Conservation (phyloP, 1,140 invertebrate species). For the Ctenoplectra terminalis region DNA sequence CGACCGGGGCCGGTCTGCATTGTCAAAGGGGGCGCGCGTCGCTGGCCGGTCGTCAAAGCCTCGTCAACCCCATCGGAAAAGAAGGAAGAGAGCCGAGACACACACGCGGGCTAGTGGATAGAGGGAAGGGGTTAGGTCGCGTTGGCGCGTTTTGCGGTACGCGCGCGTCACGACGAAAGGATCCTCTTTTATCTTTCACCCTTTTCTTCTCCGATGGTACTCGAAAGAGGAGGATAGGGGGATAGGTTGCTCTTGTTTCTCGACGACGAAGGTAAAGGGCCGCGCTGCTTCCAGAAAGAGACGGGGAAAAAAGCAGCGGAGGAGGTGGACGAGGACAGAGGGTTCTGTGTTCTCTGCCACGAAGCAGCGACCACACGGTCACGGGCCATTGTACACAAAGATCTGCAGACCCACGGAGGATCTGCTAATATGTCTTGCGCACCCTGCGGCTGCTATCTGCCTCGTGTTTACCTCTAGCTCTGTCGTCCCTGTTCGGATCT, state of each 20-base stretch:
- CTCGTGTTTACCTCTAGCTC: neutral
- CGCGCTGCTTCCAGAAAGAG: constrained; percentile 33
- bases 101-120: neutral
- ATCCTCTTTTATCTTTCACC: constrained; percentile 67
- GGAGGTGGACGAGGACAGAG: constrained; percentile 40
- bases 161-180: constrained; percentile 43
- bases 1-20: constrained; percentile 38
- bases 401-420: constrained; percentile 30
- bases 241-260: constrained; percentile 50
- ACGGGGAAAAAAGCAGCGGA: neutral
- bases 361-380: constrained; percentile 54
- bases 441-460: constrained; percentile 36
- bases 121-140: neutral
- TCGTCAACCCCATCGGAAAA: constrained; percentile 63
- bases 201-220: constrained; percentile 53
- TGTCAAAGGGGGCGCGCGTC: constrained; percentile 62
- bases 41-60: constrained; percentile 63
- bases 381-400: constrained; percentile 65
- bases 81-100: constrained; percentile 39
- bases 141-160: constrained; percentile 58
- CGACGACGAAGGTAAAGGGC: constrained; percentile 54
- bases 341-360: constrained; percentile 60
- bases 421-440: constrained; percentile 61
- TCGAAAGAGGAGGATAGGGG: constrained; percentile 39
- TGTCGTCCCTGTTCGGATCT: neutral